Evolutionary conservation across 2,113 vertebrate species (phyloP).

Genomic region (Poicephalus gulielmi): DNA sequence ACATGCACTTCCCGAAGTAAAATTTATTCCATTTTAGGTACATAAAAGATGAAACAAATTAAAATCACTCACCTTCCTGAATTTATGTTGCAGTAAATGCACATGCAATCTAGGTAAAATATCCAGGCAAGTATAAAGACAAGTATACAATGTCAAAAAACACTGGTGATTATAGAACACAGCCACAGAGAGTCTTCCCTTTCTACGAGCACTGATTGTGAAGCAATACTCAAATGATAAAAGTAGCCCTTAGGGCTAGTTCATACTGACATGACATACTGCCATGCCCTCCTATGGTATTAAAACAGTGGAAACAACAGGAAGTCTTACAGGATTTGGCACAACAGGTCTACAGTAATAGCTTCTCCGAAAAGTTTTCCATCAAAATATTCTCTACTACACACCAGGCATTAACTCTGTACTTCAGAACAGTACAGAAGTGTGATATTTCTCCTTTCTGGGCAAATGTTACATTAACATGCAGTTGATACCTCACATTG

Average conservation of each 20-base stretch:
- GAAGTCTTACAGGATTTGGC: background rate
- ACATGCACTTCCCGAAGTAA: background rate
- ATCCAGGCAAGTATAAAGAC: background rate
- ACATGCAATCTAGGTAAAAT: background rate
- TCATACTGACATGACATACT: background rate
- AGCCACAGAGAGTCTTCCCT: background rate
- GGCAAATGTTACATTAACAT: background rate
- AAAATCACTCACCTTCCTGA: background rate
- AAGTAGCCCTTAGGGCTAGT: background rate
- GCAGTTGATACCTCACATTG: background rate
- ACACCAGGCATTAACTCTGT: background rate
- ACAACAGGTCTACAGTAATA: background rate
- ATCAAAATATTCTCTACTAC: background rate
- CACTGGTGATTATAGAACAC: background rate
- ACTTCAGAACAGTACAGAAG: background rate
- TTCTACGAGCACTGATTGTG: background rate
- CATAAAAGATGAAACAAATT: background rate
- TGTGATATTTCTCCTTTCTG: background rate
- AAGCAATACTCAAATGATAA: background rate
- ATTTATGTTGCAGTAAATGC: background rate
- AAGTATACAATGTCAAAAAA: background rate
- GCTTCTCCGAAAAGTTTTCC: background rate
- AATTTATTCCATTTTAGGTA: background rate
- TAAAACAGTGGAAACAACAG: background rate
- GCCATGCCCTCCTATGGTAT: background rate